Evolutionary conservation across 2,113 vertebrate species (phyloP).

Genomic region (Physeter macrocephalus): DNA sequence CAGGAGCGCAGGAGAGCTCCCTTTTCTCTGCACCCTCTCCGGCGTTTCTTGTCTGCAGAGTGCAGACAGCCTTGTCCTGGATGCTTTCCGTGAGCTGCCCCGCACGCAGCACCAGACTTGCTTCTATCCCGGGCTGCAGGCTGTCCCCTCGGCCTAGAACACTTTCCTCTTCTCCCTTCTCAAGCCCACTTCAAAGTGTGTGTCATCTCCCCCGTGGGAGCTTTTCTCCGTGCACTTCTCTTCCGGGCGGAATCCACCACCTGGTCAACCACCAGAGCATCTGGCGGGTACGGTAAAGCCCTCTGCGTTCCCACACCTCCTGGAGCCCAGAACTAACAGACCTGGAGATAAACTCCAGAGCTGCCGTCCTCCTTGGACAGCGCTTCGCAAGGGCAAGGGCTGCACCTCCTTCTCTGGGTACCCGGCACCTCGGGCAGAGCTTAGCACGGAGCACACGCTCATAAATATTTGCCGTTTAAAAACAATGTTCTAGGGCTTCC

Average conservation of each 20-base stretch:
- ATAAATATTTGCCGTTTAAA: slow-evolving; percentile 32
- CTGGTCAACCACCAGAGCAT: background rate
- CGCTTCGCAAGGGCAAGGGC: background rate
- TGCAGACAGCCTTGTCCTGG: background rate
- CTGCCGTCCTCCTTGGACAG: background rate
- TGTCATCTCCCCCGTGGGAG: background rate
- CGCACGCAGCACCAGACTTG: background rate
- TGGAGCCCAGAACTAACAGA: background rate
- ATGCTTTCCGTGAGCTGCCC: background rate
- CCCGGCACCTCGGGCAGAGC: background rate
- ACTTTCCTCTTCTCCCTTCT: background rate
- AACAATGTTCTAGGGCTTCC: slow-evolving; percentile 16
- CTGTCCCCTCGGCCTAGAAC: background rate
- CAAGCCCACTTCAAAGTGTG: background rate
- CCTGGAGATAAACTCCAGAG: background rate
- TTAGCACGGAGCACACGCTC: background rate
- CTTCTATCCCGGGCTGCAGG: background rate
- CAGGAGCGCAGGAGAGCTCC: background rate
- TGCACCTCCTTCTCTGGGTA: background rate
- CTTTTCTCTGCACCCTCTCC: background rate
- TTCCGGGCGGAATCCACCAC: background rate
- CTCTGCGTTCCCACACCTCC: background rate
- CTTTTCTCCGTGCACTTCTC: background rate
- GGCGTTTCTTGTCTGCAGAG: background rate
- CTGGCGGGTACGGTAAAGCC: background rate